Conservation (phyloP, 2,113 vertebrate species). For the Gallinago media region DNA sequence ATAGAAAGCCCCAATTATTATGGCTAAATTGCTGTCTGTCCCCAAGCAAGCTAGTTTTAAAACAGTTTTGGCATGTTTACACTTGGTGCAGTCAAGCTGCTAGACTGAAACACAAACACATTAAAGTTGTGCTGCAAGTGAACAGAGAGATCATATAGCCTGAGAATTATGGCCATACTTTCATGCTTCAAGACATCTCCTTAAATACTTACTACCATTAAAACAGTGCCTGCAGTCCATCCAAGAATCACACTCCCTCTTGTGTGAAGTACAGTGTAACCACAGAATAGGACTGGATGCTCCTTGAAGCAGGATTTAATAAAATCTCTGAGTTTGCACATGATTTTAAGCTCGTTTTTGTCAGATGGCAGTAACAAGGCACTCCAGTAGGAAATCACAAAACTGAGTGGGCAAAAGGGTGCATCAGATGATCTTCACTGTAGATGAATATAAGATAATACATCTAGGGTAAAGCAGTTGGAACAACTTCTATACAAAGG, state of each 20-base stretch:
- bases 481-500: background rate
- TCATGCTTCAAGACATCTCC: background rate
- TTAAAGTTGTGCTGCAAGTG: background rate
- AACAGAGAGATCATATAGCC: background rate
- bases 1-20: background rate
- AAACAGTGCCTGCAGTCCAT: background rate
- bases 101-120: conserved; percentile 15
- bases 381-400: background rate
- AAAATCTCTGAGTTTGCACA: background rate
- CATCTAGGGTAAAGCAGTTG: background rate
- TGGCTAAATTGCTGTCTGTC: background rate
- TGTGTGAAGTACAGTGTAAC: background rate
- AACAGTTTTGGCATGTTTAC: background rate
- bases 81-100: background rate
- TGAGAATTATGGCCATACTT: background rate
- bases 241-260: background rate
- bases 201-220: background rate
- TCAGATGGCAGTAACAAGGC: background rate
- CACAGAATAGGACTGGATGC: background rate
- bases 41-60: background rate
- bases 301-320: background rate
- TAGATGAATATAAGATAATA: background rate
- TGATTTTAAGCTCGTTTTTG: background rate
- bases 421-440: background rate
- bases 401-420: background rate